A percentile compares a stretch with the other conserved stretches of the same genome.
Evolutionary conservation across 2,113 vertebrate genomes (phyloP).

Genomic region (Piaya cayana): DNA sequence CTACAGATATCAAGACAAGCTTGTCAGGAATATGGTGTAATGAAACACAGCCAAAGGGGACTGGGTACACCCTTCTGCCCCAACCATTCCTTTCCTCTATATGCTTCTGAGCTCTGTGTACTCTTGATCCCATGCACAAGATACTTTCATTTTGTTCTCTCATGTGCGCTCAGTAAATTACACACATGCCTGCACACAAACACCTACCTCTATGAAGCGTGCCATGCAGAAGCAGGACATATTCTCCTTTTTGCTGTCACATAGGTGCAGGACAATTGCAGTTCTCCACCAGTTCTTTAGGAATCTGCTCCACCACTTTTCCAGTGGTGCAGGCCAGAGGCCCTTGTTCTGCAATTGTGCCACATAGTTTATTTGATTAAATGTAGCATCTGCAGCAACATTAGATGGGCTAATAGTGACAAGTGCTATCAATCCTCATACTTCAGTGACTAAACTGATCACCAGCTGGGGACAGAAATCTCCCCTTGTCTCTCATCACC

Average conservation of each 20-base stretch:
- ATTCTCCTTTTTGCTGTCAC: not conserved
- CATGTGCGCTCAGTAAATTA: not conserved
- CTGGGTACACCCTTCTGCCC: not conserved
- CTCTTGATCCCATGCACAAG: not conserved
- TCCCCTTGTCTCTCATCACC: slow-evolving; percentile 16
- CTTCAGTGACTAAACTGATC: slow-evolving; percentile 37
- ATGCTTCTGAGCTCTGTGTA: not conserved
- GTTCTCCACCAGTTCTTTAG: not conserved
- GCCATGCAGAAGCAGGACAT: not conserved
- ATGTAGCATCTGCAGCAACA: slow-evolving; percentile 52
- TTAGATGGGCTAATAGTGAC: slow-evolving; percentile 54
- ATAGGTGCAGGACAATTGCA: not conserved
- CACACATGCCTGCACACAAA: not conserved
- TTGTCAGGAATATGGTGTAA: not conserved
- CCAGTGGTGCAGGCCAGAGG: not conserved
- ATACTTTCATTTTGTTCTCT: not conserved
- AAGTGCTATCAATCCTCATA: slow-evolving; percentile 59
- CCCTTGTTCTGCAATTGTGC: slow-evolving; percentile 2
- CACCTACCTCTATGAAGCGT: not conserved
- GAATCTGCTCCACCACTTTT: not conserved
- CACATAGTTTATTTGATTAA: slow-evolving; percentile 29
- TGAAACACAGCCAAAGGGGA: not conserved
- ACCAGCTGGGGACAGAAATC: slow-evolving; percentile 23
- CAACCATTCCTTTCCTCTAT: not conserved
- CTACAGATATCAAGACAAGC: not conserved